phyloP scores from a whole-genome alignment of 2,888 invertebrate species.

The Diloba caeruleocephala region DNA sequence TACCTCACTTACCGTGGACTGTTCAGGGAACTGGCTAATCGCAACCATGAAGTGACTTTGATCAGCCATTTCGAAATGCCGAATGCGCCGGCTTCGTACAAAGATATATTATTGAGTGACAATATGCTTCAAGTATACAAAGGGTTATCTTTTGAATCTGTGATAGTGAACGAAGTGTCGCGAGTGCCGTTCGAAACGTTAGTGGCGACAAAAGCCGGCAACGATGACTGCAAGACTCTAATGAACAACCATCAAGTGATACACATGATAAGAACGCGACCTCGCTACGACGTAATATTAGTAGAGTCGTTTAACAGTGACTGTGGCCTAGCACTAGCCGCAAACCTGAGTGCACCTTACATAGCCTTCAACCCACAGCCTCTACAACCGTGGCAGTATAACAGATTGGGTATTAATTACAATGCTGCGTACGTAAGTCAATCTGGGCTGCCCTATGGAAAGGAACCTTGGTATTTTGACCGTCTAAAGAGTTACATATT shows the following conservation, averaged over 20 bases:
- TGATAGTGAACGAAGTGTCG: slow-evolving; percentile 82
- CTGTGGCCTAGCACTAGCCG: slow-evolving; percentile 91
- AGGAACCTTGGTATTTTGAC: slow-evolving; percentile 83
- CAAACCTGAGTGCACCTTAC: slow-evolving; percentile 91
- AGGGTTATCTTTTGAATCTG: slow-evolving; percentile 83
- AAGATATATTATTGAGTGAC: slow-evolving; percentile 85
- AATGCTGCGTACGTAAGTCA: slow-evolving; percentile 86
- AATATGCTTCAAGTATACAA: slow-evolving; percentile 71
- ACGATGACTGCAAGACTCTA: slow-evolving; percentile 84
- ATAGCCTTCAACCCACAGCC: slow-evolving; percentile 89
- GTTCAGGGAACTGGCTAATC: slow-evolving; percentile 83
- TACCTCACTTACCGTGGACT: slow-evolving; percentile 85
- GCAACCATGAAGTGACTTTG: slow-evolving; percentile 88
- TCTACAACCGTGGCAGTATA: slow-evolving; percentile 87
- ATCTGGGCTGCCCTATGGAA: slow-evolving; percentile 80
- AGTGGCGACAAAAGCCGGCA: slow-evolving; percentile 83
- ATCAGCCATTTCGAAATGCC: slow-evolving; percentile 85
- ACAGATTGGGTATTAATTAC: slow-evolving; percentile 83
- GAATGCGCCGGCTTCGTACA: slow-evolving; percentile 84
- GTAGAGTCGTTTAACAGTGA: slow-evolving; percentile 93
- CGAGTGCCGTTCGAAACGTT: slow-evolving; percentile 84
- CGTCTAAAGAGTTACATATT: slow-evolving; percentile 78
- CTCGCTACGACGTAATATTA: slow-evolving; percentile 91
- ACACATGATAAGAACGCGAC: slow-evolving; percentile 84
- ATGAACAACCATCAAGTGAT: slow-evolving; percentile 86